Evolutionary conservation across 1,140 invertebrate genomes (phyloP).

Genomic region (Aphelenchoides besseyi): DNA sequence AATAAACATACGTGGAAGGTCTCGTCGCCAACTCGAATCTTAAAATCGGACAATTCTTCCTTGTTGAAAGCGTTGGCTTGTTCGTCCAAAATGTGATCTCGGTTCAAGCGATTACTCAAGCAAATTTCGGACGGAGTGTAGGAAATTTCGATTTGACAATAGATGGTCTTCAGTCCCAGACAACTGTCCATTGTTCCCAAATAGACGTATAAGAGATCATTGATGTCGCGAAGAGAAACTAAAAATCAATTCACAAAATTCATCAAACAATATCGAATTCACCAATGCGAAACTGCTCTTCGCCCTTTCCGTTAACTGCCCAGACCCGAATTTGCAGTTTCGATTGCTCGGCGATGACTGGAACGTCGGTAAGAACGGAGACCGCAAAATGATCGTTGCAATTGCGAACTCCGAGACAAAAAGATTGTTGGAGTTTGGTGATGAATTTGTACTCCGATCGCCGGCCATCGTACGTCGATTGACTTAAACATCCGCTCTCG

Average conservation of each 20-base stretch:
- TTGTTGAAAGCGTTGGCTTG: neutral
- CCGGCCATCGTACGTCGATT: neutral
- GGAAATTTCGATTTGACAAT: neutral
- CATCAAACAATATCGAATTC: neutral
- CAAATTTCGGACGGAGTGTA: neutral
- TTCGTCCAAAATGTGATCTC: neutral
- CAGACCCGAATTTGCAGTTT: neutral
- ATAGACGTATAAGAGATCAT: neutral
- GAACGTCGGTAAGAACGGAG: neutral
- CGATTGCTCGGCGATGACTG: neutral
- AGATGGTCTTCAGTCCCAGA: neutral
- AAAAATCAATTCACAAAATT: neutral
- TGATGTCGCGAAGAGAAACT: neutral
- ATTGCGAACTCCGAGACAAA: neutral
- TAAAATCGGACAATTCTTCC: neutral
- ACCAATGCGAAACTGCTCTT: neutral
- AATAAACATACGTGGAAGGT: neutral
- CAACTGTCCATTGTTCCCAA: neutral
- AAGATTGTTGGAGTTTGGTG: neutral
- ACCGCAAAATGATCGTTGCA: neutral
- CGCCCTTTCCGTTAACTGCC: neutral
- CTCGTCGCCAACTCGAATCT: neutral
- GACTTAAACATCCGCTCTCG: neutral
- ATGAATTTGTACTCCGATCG: neutral
- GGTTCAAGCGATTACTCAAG: neutral